Evolutionary conservation across 2,113 vertebrate species (phyloP), one percentile per base, ranked within the genome.

Genomic region (Raja brachyura): DNA sequence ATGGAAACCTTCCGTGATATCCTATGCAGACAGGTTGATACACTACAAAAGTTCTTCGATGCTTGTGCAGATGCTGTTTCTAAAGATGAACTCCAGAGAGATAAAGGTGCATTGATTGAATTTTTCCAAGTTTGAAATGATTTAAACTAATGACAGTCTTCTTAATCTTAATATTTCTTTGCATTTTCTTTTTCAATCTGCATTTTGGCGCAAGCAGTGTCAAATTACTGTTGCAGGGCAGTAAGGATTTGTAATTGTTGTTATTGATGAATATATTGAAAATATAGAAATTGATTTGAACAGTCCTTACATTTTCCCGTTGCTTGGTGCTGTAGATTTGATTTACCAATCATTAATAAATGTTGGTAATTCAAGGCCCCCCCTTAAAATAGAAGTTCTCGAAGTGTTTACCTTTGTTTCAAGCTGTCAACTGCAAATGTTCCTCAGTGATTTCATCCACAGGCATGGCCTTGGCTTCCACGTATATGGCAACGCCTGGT

Each of bases 1-100:
- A 99, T 99, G 98, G 99, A 99, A 96, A 99, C 99, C 4, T 99
- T 99, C 94, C 97, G 99, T 94, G 99, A 99, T 94, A 99, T 99
- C 94, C 96, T 97, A 3, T 97, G 97, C 93, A 96, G 97, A 96
- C 97, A 97, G 94, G 97, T 97, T 68, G 97, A 97, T 95, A 97
- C 97, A 81, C 95, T 97, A 3, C 97, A 97, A 93, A 97, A 97
- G 94, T 97, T 95, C 93, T 97, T 97, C n/a, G 97, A 97, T 95
- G 96, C 95, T 18, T 97, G 98, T 94, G 97, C 98, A 11, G 98
- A 98, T 95, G 97, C 95, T 5, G 98, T 99, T 94, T 98, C 97
- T 95, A 98, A 98, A 96, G 98, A 99, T 93, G 98, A 98, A 94
- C 97, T 99, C 94, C 98, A 98, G 94, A 97, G 98, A 93, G 99